Conservation (phyloP, 2,797 vertebrate species). For the Oreochromis mossambicus region DNA sequence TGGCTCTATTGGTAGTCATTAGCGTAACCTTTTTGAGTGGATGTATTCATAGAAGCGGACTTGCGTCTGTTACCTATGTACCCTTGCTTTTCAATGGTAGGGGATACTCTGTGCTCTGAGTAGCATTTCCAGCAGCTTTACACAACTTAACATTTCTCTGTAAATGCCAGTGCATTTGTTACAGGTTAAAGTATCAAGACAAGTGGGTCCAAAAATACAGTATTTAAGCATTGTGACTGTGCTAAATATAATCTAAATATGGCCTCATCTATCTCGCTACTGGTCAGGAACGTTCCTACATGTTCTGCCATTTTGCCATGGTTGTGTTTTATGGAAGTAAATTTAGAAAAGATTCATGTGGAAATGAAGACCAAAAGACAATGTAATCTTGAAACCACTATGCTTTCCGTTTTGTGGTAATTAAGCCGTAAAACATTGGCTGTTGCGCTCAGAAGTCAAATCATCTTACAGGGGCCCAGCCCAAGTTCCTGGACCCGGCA, state of each 20-base stretch:
- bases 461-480: background rate
- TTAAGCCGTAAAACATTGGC: background rate
- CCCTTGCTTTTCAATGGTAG: background rate
- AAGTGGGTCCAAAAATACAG: conserved; percentile 1
- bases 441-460: background rate
- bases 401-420: background rate
- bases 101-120: background rate
- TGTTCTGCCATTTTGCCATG: background rate
- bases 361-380: background rate
- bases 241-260: background rate
- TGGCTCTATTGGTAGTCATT: background rate
- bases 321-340: conserved; percentile 8
- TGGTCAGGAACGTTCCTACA: background rate
- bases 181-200: conserved; percentile 1
- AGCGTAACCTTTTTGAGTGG: background rate
- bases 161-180: conserved; percentile 34
- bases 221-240: background rate
- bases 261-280: background rate
- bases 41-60: background rate
- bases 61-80: background rate
- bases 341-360: background rate
- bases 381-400: background rate
- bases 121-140: background rate
- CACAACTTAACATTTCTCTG: background rate
- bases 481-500: background rate